phyloP scores from a whole-genome alignment of 2,113 vertebrate species.

The Corvus hawaiiensis region DNA sequence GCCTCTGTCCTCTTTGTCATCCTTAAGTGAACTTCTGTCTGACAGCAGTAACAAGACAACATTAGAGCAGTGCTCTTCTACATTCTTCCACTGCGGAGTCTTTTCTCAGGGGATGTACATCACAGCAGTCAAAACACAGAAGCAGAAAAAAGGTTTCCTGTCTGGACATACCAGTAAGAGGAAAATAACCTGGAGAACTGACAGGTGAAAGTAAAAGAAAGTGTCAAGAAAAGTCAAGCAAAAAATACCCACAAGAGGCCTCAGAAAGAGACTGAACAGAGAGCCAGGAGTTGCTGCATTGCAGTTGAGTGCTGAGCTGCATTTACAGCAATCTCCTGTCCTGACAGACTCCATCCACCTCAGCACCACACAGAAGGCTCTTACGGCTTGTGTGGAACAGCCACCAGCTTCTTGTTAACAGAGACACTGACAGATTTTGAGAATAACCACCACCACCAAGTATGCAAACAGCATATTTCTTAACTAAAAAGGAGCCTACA shows the following conservation, averaged over 20 bases:
- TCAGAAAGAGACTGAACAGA: not conserved
- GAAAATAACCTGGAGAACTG: not conserved
- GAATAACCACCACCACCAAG: not conserved
- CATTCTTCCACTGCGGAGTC: not conserved
- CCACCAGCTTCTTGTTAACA: not conserved
- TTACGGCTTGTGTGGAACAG: rapidly evolving
- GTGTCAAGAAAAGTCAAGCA: not conserved
- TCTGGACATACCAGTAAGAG: not conserved
- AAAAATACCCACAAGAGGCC: not conserved
- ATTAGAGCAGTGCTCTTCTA: not conserved
- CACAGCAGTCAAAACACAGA: not conserved
- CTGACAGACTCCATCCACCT: not conserved
- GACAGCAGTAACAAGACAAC: not conserved
- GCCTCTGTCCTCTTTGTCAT: not conserved
- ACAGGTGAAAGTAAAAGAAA: not conserved
- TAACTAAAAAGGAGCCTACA: not conserved
- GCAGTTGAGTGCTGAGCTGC: not conserved
- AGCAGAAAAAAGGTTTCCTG: not conserved
- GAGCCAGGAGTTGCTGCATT: not conserved
- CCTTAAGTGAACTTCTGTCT: not conserved
- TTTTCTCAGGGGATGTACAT: not conserved
- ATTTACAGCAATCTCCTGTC: not conserved
- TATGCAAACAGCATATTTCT: not conserved
- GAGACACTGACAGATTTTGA: not conserved
- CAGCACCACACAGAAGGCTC: not conserved